A percentile compares a stretch with the other conserved stretches of the same genome.
These are phyloP conservation scores for Amphipoea lucens DNA, from an alignment of 2,888 invertebrate species.

Conservation along the genomic window DNA sequence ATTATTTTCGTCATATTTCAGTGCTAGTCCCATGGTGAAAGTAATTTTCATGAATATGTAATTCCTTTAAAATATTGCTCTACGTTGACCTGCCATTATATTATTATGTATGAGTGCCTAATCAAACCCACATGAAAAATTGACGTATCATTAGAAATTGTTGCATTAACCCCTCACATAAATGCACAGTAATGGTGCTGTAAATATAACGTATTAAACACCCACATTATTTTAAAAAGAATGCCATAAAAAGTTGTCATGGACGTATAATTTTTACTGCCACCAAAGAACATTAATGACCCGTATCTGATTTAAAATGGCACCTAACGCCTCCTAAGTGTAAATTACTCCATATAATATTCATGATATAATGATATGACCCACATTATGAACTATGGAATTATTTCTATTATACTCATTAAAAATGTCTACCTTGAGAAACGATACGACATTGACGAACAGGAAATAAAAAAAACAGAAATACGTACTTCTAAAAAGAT, in stretches of 20 bases:
- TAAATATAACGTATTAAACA: constrained; percentile 39
- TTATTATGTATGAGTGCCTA: background rate
- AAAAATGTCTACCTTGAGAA: background rate
- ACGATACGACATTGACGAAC: background rate
- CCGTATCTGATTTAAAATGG: constrained; percentile 62
- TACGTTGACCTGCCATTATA: no score
- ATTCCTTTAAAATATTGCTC: no score
- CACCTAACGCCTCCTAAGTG: constrained; percentile 56
- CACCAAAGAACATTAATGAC: constrained; percentile 53
- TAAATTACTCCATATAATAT: constrained; percentile 64
- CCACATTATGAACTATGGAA: constrained; percentile 47
- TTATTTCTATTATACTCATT: constrained; percentile 31
- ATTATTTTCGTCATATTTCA: background rate
- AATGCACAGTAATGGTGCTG: constrained; percentile 20
- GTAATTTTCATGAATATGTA: background rate
- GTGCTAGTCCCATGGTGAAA: no score
- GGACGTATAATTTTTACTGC: constrained; percentile 55
- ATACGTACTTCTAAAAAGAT: background rate
- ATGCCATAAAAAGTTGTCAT: constrained; percentile 42
- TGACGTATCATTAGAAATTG: constrained; percentile 9
- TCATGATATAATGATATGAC: constrained; percentile 51
- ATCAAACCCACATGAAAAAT: background rate
- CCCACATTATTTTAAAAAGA: constrained; percentile 44
- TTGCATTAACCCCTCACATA: constrained; percentile 11
- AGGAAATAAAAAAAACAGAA: background rate